Base-by-base conservation (phyloP, 2,113 vertebrate species). In the Mugil cephalus region DNA sequence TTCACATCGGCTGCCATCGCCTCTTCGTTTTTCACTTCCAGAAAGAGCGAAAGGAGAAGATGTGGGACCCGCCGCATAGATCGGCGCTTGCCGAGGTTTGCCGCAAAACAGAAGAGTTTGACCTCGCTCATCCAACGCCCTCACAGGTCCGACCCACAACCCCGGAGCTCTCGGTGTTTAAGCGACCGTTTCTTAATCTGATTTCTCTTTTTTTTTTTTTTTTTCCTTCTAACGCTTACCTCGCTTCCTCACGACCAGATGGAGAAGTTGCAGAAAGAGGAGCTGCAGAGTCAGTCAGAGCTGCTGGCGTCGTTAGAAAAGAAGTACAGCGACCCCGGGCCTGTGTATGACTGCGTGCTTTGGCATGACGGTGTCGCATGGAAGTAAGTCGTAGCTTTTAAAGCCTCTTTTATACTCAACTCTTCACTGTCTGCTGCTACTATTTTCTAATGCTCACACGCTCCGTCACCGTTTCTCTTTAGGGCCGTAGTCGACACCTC, bases 21-120 rank as follows among this genome's bases (percentile, higher is more conserved):
- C 40, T 65, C 36, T 45, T 45, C n/a, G 13, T 30, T 1, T 80
- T 46, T 45, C 14, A 34, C 43, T 18, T 30, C 6, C 90, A 99
- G 98, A 99, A 99, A 90, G 98, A 99, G 80, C 94, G 96, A n/a
- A 98, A 98, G 85, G 98, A 99, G 83, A 99, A 99, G 82, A 92
- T 95, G 42, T 99, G 98, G 98, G 97, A 99, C 86, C 96, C 98
- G 10, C 75, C 94, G 71, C 98, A 99, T 82, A 94, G 98, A 86
- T 90, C 96, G 54, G 95, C 94, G 12, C 86, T 98, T 7, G 97
- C 97, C 62, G 97, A 98, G 54, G 96, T 95, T 19, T 97, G 94
- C 78, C 96, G 96, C 73, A 96, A 94, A 58, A 93, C 94, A 8
- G 97, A 99, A 72, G 97, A 98, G 80, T 98, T 98, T 82, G 97